Base-by-base conservation (phyloP, 2,797 vertebrate genomes). In the Hybognathus amarus region DNA sequence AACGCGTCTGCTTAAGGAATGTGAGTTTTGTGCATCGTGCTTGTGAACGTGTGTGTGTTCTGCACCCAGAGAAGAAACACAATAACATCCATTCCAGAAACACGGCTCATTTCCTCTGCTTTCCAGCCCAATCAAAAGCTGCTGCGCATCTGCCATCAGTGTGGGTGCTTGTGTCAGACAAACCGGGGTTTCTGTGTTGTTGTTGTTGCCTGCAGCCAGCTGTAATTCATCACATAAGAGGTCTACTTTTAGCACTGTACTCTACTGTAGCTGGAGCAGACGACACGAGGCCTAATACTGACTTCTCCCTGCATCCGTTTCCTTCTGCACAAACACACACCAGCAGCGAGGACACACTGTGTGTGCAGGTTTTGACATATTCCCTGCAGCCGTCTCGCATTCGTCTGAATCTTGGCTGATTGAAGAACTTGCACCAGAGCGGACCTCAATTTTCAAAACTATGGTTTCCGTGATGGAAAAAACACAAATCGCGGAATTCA, bases 81-180 rank as follows among this genome's bases (percentile, higher is more conserved):
- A 77, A 83, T 71, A 67, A 78, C 74, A 87, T 67, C 61, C 88
- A 85, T 85, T 90, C 52, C 89, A 90, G 90, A 91, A 88, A 88
- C 85, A 88, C 61, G 84, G 67, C 85, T 90, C 81, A 86, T 91
- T 93, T 93, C 87, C 89, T 91, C 88, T 83, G 86, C 86, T 88
- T 88, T 92, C 68, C 84, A 89, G 69, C 61, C 83, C 70, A 85
- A 87, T 90, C 86, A 90, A 85, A 91, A 90, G 76, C 88, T 80
- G 83, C 86, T 67, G 45, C 52, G 78, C 85, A 92, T 91, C 85
- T 90, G 89, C 88, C 79, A 77, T 88, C 86, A 85, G 75, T 73
- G 66, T 64, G 86, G 52, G 73, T 50, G 79, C 67, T 77, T 52
- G 73, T 79, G 67, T 83, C 82, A 83, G 42, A 83, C 83, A 75